Evolutionary conservation across 2,113 vertebrate species (phyloP), one percentile per base, ranked within the genome.

Genomic region (Misgurnus mizolepis): DNA sequence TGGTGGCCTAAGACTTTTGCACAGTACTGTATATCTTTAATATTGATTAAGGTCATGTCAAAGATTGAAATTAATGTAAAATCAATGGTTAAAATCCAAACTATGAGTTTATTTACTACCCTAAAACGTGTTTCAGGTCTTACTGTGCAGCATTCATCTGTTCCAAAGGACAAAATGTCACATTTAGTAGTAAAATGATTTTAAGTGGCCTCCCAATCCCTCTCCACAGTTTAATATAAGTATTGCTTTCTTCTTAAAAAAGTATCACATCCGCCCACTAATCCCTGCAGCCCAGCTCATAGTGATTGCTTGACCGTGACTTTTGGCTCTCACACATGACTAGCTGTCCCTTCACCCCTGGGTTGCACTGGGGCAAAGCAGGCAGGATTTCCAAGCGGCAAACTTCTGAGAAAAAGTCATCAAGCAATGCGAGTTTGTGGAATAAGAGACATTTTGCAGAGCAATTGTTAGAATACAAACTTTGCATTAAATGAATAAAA

Each of bases 261-360:
- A 82, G 62, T 58, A 80, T 75, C 82, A 80, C 34, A 79, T 80
- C 83, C 86, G 62, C 85, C 71, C 87, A 77, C 77, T 74, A 9
- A 85, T 67, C 82, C 81, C 80, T 85, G 71, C 79, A 72, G 79
- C 27, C 64, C 84, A 17, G 83, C 84, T 80, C 69, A 66, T 70
- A 84, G 76, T 84, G 86, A 81, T 79, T 83, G 70, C 74, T 81
- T 86, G 78, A 85, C 85, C 80, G 69, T 76, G 84, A 58, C 62
- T 56, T 78, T 86, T 58, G n/a, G 47, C 40, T 34, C 79, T 89
- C 85, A 89, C 88, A 88, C 88, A 86, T 87, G 86, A 84, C 81
- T 85, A 85, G 80, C 78, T 85, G 79, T 82, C 7, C 1, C 78
- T 45, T 65, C 81, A 81, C 62, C 22, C 22, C 81, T 80, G 43